A percentile compares a stretch with the other conserved stretches of the same genome.
phyloP scores from a whole-genome alignment of 2,888 invertebrate species.

The Calameuta pallipes region DNA sequence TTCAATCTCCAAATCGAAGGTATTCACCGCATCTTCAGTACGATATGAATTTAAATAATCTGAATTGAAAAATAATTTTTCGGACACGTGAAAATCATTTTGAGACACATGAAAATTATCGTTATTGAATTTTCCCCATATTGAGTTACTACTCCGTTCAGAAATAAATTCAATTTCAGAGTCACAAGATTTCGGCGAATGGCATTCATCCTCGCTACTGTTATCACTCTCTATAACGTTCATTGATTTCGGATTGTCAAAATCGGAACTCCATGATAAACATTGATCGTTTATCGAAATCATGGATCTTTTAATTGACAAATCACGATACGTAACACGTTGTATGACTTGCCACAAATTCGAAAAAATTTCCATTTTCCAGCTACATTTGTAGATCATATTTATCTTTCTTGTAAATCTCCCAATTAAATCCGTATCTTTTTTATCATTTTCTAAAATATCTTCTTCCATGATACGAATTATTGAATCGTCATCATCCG shows the following conservation, averaged over 20 bases:
- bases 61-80: neutral
- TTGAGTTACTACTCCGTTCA: neutral
- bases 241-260: neutral
- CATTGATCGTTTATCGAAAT: neutral
- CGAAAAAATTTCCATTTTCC: neutral
- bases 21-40: conserved; percentile 16
- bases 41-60: neutral
- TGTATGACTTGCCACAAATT: neutral
- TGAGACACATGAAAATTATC: neutral
- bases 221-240: neutral
- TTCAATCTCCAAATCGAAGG: conserved; percentile 32
- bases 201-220: neutral
- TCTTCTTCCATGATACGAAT: neutral
- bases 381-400: neutral
- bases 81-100: neutral
- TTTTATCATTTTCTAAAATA: neutral
- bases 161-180: neutral
- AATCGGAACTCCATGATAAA: neutral
- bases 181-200: neutral
- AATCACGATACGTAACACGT: neutral
- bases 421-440: neutral
- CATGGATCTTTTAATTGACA: neutral
- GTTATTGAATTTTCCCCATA: neutral
- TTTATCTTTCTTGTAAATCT: neutral
- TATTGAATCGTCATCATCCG: neutral